Conservation (phyloP, 2,797 vertebrate species). For the Hydrophis major region DNA sequence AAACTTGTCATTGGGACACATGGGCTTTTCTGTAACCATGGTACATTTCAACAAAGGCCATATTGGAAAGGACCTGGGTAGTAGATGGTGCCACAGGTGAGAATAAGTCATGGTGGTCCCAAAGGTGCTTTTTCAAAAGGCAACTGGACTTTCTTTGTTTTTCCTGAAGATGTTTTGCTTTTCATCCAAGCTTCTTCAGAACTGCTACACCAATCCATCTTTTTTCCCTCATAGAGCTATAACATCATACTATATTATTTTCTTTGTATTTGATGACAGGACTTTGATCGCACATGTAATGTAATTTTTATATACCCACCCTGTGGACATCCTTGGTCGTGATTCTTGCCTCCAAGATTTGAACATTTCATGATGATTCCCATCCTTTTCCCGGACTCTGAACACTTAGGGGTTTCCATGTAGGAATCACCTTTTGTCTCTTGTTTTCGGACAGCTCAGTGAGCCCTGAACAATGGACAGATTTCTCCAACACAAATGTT, state of each 20-base stretch:
- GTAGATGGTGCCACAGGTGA: neutral
- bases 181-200: neutral
- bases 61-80: neutral
- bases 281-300: neutral
- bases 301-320: neutral
- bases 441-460: conserved; percentile 66
- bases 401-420: neutral
- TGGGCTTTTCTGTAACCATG: neutral
- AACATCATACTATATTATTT: neutral
- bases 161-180: neutral
- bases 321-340: neutral
- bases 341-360: neutral
- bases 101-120: neutral
- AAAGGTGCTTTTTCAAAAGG: neutral
- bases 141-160: neutral
- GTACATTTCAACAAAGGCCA: neutral
- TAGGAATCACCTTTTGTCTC: neutral
- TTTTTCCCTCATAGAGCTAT: neutral
- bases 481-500: conserved; percentile 80
- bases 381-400: neutral
- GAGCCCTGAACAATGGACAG: conserved; percentile 82
- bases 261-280: neutral
- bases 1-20: neutral
- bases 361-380: neutral
- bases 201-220: neutral